Evolutionary conservation across 2,113 vertebrate genomes (phyloP).

Genomic region (Elephantulus edwardii): DNA sequence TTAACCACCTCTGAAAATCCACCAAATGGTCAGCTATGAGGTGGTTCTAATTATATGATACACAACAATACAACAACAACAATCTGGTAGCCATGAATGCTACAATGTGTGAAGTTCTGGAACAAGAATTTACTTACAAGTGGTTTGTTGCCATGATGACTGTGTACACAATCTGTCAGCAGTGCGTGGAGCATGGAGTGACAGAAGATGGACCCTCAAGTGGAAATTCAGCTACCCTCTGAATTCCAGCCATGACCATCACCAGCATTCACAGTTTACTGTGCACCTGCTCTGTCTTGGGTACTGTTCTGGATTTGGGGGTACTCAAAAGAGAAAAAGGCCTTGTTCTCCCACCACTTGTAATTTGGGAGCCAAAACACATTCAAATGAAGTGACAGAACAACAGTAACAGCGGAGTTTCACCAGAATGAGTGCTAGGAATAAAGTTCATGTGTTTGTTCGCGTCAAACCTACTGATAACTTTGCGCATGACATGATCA

Average conservation of each 20-base stretch:
- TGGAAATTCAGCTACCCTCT: slow-evolving; percentile 56
- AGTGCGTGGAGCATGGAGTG: accelerated
- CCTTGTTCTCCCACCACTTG: slow-evolving; percentile 25
- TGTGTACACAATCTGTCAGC: not conserved
- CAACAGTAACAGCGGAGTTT: slow-evolving; percentile 58
- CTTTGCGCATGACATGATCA: slow-evolving; percentile 87
- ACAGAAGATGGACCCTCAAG: slow-evolving; percentile 54
- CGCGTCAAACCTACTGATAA: slow-evolving; percentile 84
- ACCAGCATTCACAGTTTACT: slow-evolving; percentile 25
- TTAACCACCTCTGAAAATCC: no score
- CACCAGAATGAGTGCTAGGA: slow-evolving; percentile 75
- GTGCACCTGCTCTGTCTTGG: slow-evolving; percentile 36
- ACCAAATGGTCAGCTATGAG: no score
- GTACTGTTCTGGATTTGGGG: slow-evolving; percentile 53
- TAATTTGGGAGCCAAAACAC: slow-evolving; percentile 49
- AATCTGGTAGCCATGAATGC: no score
- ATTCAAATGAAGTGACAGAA: slow-evolving; percentile 66
- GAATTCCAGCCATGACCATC: slow-evolving; percentile 56
- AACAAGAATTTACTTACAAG: no score
- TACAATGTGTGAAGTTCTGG: no score
- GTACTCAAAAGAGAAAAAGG: slow-evolving; percentile 55
- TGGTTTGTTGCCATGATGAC: slow-evolving; percentile 66
- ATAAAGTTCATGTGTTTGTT: slow-evolving; percentile 83
- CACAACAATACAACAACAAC: no score
- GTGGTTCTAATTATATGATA: no score